Evolutionary conservation across 2,113 vertebrate genomes (phyloP).

Genomic region (Smithornis capensis): DNA sequence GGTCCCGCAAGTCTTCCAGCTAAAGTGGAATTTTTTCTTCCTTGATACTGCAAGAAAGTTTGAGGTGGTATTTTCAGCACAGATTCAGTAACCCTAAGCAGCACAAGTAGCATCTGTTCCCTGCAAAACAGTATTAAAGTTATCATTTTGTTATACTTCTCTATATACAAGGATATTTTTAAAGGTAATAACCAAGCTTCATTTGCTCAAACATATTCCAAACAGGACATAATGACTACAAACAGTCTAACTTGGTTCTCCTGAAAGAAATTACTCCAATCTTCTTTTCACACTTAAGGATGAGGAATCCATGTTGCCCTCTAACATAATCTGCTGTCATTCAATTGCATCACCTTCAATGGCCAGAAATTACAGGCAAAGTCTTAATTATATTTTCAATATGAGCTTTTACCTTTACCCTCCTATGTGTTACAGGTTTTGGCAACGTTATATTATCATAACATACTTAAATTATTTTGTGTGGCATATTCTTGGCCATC

Average conservation of each 20-base stretch:
- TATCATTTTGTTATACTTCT: background rate
- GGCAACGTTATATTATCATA: background rate
- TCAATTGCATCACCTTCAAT: background rate
- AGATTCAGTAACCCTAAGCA: constrained; percentile 95
- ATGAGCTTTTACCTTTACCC: background rate
- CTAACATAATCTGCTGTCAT: background rate
- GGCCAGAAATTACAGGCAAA: background rate
- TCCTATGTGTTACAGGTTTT: background rate
- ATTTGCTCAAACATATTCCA: background rate
- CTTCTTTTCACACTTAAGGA: background rate
- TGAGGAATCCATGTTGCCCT: background rate
- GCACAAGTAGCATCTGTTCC: constrained; percentile 95
- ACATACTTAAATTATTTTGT: background rate
- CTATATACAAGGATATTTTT: background rate
- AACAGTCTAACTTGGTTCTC: background rate
- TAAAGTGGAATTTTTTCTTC: constrained; percentile 90
- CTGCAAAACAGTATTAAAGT: constrained; percentile 71
- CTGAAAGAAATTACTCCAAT: background rate
- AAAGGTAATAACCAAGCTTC: background rate
- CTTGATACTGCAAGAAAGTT: constrained; percentile 86
- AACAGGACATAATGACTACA: background rate
- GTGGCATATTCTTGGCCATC: background rate
- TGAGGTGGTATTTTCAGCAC: constrained; percentile 96
- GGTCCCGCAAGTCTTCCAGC: constrained; percentile 94
- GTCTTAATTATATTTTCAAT: background rate